These are phyloP conservation scores for Eriocheir sinensis DNA, from an alignment of 1,140 invertebrate genomes.

Conservation along the genomic window DNA sequence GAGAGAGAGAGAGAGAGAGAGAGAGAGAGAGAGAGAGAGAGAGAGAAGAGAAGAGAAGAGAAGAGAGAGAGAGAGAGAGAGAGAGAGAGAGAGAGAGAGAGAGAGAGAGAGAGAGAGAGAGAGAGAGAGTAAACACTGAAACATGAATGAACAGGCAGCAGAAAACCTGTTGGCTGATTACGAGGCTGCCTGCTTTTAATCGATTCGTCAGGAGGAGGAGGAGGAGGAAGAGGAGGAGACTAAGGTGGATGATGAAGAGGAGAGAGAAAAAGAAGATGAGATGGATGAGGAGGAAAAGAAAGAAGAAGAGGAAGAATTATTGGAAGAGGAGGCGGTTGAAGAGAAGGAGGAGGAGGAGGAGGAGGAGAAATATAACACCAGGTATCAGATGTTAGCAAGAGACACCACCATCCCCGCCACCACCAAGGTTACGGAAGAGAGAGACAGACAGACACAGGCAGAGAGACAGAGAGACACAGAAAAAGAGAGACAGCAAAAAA, in stretches of 20 bases:
- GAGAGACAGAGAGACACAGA: neutral
- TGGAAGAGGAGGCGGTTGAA: neutral
- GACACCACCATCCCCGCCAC: slow-evolving; percentile 7
- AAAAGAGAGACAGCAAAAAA: slow-evolving; percentile 26
- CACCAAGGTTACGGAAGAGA: neutral
- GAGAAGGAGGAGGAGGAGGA: neutral
- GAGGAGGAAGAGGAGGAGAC: neutral
- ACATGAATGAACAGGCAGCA: too few relatives aligned
- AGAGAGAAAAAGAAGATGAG: neutral
- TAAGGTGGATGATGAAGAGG: neutral
- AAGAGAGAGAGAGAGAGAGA: slow-evolving; percentile 23
- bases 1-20: neutral
- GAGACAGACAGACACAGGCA: neutral
- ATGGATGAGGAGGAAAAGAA: neutral
- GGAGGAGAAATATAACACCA: neutral
- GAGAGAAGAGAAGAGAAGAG: slow-evolving; percentile 19
- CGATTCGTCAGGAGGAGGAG: neutral
- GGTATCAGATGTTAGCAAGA: neutral
- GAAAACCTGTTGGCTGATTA: too few relatives aligned
- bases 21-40: neutral
- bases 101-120: slow-evolving; percentile 22
- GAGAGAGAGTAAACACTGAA: neutral
- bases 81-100: slow-evolving; percentile 22
- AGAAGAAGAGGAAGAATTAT: neutral
- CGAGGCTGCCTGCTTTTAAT: too few relatives aligned